Evolutionary conservation across 2,797 vertebrate genomes (phyloP).

Genomic region (Labeo calbasu): DNA sequence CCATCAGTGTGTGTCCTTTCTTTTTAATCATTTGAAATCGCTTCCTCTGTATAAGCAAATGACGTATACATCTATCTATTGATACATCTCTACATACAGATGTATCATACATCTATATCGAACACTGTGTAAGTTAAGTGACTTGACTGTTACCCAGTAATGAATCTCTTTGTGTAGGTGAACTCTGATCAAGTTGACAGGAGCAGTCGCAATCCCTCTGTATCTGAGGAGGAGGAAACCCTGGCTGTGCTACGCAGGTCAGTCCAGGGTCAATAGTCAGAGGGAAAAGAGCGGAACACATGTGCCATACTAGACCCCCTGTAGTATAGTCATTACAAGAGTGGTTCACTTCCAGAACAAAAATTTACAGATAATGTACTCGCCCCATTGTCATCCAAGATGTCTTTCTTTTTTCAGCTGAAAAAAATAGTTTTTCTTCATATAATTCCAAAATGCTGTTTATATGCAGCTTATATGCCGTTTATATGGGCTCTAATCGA

Average conservation of each 20-base stretch:
- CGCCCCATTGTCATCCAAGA: no score
- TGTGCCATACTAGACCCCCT: background rate
- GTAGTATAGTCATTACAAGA: background rate
- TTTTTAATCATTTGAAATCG: background rate
- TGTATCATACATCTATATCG: no score
- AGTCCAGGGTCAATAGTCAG: slow-evolving; percentile 48
- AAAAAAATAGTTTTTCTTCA: no score
- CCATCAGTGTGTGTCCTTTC: background rate
- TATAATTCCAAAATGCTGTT: no score
- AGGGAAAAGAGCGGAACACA: background rate
- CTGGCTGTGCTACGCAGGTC: slow-evolving; percentile 92
- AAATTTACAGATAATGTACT: no score
- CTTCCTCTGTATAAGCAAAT: background rate
- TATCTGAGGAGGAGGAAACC: slow-evolving; percentile 96
- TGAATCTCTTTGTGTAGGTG: slow-evolving; percentile 10
- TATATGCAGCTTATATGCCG: no score
- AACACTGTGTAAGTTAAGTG: background rate
- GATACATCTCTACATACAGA: no score
- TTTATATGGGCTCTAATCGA: no score
- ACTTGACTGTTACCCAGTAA: background rate
- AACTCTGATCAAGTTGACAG: slow-evolving; percentile 76
- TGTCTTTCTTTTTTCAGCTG: no score
- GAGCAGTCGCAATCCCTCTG: slow-evolving; percentile 78
- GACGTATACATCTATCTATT: background rate
- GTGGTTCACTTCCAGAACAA: no score